Percentiles rank a stretch among this genome's conserved stretches.
Conservation (phyloP, 2,888 invertebrate species). For the Ochlodes sylvanus region DNA sequence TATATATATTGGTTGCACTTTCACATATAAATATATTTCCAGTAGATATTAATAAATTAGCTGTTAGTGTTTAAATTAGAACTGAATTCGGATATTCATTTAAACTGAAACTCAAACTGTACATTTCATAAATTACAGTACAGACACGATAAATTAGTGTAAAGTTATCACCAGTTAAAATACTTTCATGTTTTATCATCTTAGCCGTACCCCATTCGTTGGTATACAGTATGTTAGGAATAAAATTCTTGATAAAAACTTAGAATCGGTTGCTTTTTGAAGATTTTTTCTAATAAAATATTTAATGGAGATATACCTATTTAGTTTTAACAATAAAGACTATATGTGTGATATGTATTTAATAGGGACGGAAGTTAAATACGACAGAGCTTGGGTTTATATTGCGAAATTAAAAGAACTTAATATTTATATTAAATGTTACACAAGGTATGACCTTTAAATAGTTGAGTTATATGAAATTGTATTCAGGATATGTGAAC, state of each 20-base stretch:
- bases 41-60: background rate
- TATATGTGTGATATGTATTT: conserved; percentile 19
- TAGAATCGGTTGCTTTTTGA: background rate
- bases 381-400: conserved; percentile 6
- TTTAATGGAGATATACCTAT: conserved; percentile 26
- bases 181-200: background rate
- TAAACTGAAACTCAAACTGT: too few relatives aligned
- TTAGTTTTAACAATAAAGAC: conserved; percentile 26
- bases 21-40: background rate
- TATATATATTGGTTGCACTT: background rate
- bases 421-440: too few relatives aligned
- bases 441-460: background rate
- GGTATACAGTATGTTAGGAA: background rate
- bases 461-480: background rate
- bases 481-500: too few relatives aligned
- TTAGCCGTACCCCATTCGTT: background rate
- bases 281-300: background rate
- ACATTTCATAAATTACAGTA: background rate
- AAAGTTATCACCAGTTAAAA: background rate
- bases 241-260: background rate
- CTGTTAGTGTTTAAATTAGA: background rate
- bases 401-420: too few relatives aligned
- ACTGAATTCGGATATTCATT: background rate
- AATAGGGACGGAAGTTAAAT: background rate
- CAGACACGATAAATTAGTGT: background rate